Evolutionary conservation across 2,888 invertebrate species (phyloP), one percentile per base, ranked within the genome.

Genomic region (Lasioglossum leucozonium): DNA sequence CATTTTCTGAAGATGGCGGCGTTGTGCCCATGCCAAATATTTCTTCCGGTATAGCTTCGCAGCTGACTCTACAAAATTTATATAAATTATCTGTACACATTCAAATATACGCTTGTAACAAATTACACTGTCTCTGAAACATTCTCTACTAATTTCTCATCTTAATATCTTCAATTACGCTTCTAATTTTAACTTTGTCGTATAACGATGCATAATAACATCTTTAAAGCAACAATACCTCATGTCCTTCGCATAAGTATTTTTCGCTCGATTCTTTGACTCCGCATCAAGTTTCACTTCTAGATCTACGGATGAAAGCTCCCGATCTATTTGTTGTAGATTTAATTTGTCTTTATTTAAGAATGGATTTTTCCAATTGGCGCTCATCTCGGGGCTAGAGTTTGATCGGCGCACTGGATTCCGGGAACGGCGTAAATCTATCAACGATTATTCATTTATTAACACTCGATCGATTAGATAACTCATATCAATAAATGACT

Each of bases 361-460:
- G 91, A 97, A 97, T 85, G 97, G 96, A 95, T 96, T 96, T 89
- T 98, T 97, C 98, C 98, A 98, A 93, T 97, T 97, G 1, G 98
- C 97, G 85, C 97, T 98, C 98, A 98, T 98, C 96, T 98, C 98
- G 1, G 98, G 98, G 91, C 98, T 98, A 77, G 98, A 98, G 96
- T 98, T 98, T 69, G 98, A 98, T 85, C 98, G 96, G 1, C 98
- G 96, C 82, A 98, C 98, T 13, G 98, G 98, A 95, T 98, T 98
- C 18, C 98, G 96, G 0, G 97, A 96, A 92, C 96, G 96, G 90
- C 94, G 94, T 26, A 92, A 92, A 65, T 95, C 95, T 94, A 81
- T n/a, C 13, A 44, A 72, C 30, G 81, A 87, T 77, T 62, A 80
- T 40, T 34, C 16, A 72, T 26, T 18, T 10, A 76, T 85, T 30